A percentile compares a stretch with the other conserved stretches of the same genome.
Evolutionary conservation across 2,888 invertebrate species (phyloP).

Genomic region (Nematopogon swammerdamellus): DNA sequence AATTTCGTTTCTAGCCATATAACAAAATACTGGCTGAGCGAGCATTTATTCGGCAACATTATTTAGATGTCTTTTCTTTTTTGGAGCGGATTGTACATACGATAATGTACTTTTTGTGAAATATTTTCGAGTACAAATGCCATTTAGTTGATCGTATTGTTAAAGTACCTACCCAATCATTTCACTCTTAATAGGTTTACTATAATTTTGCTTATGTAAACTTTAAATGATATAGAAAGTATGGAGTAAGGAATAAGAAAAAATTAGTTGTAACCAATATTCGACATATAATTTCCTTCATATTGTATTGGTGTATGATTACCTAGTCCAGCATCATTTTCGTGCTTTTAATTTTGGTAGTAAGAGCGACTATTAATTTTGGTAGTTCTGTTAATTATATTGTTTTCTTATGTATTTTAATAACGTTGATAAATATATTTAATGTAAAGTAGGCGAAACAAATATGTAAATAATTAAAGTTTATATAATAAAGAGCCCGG

Average conservation of each 20-base stretch:
- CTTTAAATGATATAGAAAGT: neutral
- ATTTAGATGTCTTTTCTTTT: no score
- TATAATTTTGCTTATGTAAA: no score
- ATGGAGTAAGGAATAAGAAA: neutral
- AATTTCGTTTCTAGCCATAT: no score
- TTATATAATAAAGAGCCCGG: slow-evolving; percentile 51
- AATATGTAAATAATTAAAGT: slow-evolving; percentile 57
- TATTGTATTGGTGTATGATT: neutral
- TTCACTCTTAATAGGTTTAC: no score
- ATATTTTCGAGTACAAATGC: no score
- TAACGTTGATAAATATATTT: slow-evolving; percentile 49
- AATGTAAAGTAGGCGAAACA: slow-evolving; percentile 52
- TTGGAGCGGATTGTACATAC: no score
- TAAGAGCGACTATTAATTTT: neutral
- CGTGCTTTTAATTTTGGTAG: neutral
- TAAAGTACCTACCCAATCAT: no score
- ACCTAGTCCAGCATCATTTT: neutral
- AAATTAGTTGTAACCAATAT: neutral
- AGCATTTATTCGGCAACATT: no score
- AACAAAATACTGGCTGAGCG: no score
- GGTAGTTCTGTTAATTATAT: slow-evolving; percentile 32
- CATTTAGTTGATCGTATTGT: no score
- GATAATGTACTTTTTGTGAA: no score
- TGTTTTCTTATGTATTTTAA: slow-evolving; percentile 55
- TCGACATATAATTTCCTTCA: neutral